Evolutionary conservation across 2,113 vertebrate species (phyloP).

Genomic region (Anhinga anhinga): DNA sequence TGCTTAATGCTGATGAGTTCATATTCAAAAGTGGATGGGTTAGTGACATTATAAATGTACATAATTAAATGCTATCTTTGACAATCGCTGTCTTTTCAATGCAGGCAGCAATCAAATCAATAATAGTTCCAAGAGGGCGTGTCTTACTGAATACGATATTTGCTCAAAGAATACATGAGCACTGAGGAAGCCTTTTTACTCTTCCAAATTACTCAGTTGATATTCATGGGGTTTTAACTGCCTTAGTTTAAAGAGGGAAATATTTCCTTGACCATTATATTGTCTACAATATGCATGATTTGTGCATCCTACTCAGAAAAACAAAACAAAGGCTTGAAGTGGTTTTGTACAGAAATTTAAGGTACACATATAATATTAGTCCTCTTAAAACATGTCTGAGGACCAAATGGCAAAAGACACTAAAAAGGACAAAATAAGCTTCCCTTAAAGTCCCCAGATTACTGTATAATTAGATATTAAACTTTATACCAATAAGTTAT

Average conservation of each 20-base stretch:
- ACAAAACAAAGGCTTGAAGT: slow-evolving; percentile 11
- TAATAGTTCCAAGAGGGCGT: not conserved
- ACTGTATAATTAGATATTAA: slow-evolving; percentile 57
- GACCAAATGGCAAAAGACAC: slow-evolving; percentile 47
- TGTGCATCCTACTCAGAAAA: slow-evolving; percentile 49
- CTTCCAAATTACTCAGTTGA: slow-evolving; percentile 21
- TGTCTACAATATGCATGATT: slow-evolving; percentile 67
- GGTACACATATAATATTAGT: slow-evolving; percentile 30
- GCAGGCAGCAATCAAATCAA: slow-evolving; percentile 36
- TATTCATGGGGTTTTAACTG: slow-evolving; percentile 43
- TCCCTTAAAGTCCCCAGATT: slow-evolving; percentile 48
- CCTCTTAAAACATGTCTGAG: slow-evolving; percentile 31
- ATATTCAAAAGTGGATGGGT: slow-evolving; percentile 43
- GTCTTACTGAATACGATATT: not conserved
- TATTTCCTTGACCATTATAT: slow-evolving; percentile 46
- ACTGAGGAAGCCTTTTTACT: slow-evolving; percentile 41
- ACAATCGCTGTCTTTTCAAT: slow-evolving; percentile 64
- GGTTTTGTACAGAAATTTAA: slow-evolving; percentile 46
- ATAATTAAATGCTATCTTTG: slow-evolving; percentile 62
- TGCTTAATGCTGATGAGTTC: slow-evolving; percentile 51
- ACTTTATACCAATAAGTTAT: slow-evolving; percentile 51
- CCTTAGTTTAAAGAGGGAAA: slow-evolving; percentile 58
- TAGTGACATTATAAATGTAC: slow-evolving; percentile 55
- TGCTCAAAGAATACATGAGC: slow-evolving; percentile 48
- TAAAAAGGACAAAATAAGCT: slow-evolving; percentile 56